phyloP scores from a whole-genome alignment of 2,888 invertebrate genomes.

The Ariolimax columbianus region DNA sequence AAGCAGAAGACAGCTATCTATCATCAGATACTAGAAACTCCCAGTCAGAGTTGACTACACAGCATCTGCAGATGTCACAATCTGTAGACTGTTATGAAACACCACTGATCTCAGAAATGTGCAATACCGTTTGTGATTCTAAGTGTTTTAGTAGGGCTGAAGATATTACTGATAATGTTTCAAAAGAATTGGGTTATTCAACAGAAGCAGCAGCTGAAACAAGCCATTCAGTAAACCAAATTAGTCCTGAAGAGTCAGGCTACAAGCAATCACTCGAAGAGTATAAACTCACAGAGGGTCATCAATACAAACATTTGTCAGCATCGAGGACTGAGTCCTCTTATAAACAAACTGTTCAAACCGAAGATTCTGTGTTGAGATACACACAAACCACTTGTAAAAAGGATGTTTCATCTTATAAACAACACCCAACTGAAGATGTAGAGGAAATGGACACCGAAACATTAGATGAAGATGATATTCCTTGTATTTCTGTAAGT shows the following conservation, averaged over 20 bases:
- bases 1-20: not conserved
- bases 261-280: constrained; percentile 20
- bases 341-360: constrained; percentile 28
- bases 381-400: not conserved
- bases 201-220: not conserved
- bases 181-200: not conserved
- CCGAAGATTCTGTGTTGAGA: not conserved
- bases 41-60: not conserved
- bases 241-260: not conserved
- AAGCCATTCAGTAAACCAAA: not conserved
- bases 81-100: not conserved
- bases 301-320: not conserved
- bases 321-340: not conserved
- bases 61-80: not conserved
- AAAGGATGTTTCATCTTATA: constrained; percentile 33
- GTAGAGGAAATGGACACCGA: constrained; percentile 35
- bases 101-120: not conserved
- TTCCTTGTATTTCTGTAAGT: not conserved
- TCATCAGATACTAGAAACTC: not conserved
- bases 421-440: constrained; percentile 14
- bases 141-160: not conserved
- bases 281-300: constrained; percentile 3
- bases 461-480: constrained; percentile 24
- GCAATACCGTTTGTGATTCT: not conserved
- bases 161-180: not conserved